These are phyloP conservation scores for Bettongia penicillata DNA, from an alignment of 2,113 vertebrate genomes.

Conservation along the genomic window DNA sequence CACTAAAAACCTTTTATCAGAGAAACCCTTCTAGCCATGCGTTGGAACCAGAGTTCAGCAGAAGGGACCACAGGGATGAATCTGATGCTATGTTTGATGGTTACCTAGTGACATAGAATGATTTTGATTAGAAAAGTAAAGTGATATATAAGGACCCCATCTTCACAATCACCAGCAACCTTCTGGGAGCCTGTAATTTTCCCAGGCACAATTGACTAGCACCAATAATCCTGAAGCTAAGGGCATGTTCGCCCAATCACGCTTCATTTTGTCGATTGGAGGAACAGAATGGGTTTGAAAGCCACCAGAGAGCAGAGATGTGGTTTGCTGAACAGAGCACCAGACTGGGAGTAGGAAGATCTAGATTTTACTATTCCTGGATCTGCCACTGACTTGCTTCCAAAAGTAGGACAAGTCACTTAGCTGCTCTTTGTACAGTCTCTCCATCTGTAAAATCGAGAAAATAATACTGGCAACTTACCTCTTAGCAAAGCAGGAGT, in stretches of 20 bases:
- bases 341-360: background rate
- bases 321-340: background rate
- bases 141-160: too few species aligned
- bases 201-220: background rate
- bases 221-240: background rate
- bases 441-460: slow-evolving; percentile 41
- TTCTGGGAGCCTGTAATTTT: background rate
- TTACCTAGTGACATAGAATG: background rate
- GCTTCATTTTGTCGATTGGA: background rate
- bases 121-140: slow-evolving; percentile 10
- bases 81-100: background rate
- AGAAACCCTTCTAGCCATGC: too few species aligned
- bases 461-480: background rate
- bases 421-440: slow-evolving; percentile 10
- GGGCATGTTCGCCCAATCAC: background rate
- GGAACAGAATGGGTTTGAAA: slow-evolving; percentile 9
- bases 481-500: slow-evolving; percentile 13
- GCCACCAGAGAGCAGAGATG: background rate
- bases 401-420: background rate
- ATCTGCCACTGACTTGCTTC: background rate
- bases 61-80: background rate
- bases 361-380: slow-evolving; percentile 20
- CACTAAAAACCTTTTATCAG: background rate
- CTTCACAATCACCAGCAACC: background rate
- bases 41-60: background rate